A percentile compares a stretch with the other conserved stretches of the same genome.
These are phyloP conservation scores for Drosophila greeni DNA, from an alignment of 2,888 invertebrate species.

Conservation along the genomic window DNA sequence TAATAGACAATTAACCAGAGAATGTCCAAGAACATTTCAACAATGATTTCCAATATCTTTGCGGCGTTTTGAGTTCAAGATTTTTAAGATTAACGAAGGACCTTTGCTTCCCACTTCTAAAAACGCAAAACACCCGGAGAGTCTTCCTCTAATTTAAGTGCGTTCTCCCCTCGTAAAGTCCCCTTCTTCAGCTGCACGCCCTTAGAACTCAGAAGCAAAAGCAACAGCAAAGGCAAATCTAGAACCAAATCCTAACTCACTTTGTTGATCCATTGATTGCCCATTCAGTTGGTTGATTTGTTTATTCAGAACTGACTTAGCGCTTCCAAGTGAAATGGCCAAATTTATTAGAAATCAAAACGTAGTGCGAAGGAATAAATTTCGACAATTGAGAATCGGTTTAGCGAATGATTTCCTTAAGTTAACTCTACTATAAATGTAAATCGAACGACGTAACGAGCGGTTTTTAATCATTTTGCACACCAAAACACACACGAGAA, in stretches of 20 bases:
- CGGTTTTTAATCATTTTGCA: slow-evolving; percentile 37
- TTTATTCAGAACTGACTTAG: slow-evolving; percentile 72
- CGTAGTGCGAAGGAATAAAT: slow-evolving; percentile 30
- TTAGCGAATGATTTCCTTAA: slow-evolving; percentile 38
- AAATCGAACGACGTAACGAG: slow-evolving; percentile 17
- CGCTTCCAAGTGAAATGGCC: slow-evolving; percentile 79
- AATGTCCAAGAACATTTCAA: slow-evolving; percentile 10
- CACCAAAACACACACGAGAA: slow-evolving; percentile 15
- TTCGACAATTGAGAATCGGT: slow-evolving; percentile 38
- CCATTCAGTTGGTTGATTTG: slow-evolving; percentile 43
- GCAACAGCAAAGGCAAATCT: not conserved
- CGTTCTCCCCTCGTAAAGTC: slow-evolving; percentile 25
- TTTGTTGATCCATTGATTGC: slow-evolving; percentile 25
- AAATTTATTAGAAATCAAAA: slow-evolving; percentile 73
- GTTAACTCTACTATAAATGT: slow-evolving; percentile 37
- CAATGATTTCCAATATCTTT: slow-evolving; percentile 33
- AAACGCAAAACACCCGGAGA: slow-evolving; percentile 49
- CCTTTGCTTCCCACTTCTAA: slow-evolving; percentile 46
- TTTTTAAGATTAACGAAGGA: slow-evolving; percentile 28
- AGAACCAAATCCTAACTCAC: slow-evolving; percentile 11
- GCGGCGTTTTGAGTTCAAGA: slow-evolving; percentile 32
- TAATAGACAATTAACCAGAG: slow-evolving; percentile 25
- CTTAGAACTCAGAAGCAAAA: slow-evolving; percentile 7
- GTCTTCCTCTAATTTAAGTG: slow-evolving; percentile 70
- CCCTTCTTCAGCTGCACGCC: slow-evolving; percentile 27